Conservation (phyloP, 2,797 vertebrate species). For the Gobio occitaniae region DNA sequence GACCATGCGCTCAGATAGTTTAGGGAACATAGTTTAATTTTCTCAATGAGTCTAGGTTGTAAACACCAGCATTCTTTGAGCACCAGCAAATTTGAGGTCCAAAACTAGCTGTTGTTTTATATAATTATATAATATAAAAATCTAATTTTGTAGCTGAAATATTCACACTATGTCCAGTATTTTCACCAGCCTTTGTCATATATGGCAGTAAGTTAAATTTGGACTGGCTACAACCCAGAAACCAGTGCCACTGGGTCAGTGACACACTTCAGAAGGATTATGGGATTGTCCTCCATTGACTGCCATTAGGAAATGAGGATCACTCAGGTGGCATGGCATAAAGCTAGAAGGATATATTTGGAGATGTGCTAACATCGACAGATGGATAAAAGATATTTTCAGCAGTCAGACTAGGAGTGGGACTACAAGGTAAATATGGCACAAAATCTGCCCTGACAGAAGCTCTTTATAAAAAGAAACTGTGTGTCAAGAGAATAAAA, state of each 20-base stretch:
- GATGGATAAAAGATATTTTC: conserved; percentile 42
- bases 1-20: too few relatives aligned
- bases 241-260: conserved; percentile 35
- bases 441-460: background rate
- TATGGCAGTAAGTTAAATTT: background rate
- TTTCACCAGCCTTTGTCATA: background rate
- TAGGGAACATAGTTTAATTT: background rate
- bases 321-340: conserved; percentile 22
- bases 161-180: background rate
- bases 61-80: background rate
- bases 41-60: background rate
- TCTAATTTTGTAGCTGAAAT: background rate
- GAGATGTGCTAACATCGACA: conserved; percentile 42
- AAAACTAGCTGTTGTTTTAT: background rate
- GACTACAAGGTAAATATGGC: conserved; percentile 3
- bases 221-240: background rate
- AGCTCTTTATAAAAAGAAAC: conserved; percentile 22
- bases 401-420: conserved; percentile 9
- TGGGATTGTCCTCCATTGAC: conserved; percentile 56
- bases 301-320: conserved; percentile 53
- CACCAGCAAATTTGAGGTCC: background rate
- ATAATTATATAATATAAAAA: background rate
- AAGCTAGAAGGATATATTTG: conserved; percentile 37
- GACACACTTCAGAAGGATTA: conserved; percentile 59
- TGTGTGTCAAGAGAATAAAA: background rate